Evolutionary conservation across 2,888 invertebrate genomes (phyloP).

Genomic region (Chaetogeoica ovagalla): DNA sequence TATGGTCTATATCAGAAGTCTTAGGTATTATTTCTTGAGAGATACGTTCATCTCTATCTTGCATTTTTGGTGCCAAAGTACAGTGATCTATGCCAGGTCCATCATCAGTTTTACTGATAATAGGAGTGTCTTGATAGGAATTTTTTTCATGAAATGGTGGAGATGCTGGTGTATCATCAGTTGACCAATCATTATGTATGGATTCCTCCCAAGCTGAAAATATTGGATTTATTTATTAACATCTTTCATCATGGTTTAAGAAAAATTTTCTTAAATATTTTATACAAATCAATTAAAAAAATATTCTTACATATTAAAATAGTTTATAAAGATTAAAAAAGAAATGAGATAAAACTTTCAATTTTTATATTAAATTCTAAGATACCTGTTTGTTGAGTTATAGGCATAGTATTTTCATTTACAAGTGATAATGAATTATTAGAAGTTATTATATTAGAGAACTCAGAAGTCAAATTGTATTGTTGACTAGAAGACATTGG

Average conservation of each 20-base stretch:
- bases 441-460: conserved; percentile 14
- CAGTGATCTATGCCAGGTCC: background rate
- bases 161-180: conserved; percentile 55
- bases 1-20: conserved; percentile 61
- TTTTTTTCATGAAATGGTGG: conserved; percentile 56
- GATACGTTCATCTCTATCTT: conserved; percentile 37
- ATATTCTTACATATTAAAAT: background rate
- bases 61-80: background rate
- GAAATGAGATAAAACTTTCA: background rate
- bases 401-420: conserved; percentile 30
- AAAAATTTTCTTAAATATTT: conserved; percentile 5
- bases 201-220: conserved; percentile 37
- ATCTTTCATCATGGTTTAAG: background rate
- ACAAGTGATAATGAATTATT: conserved; percentile 12
- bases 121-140: conserved; percentile 44
- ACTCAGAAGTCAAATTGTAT: conserved; percentile 22
- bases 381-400: conserved; percentile 24
- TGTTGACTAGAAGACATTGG: conserved; percentile 46
- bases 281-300: background rate
- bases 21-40: conserved; percentile 1
- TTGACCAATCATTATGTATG: conserved; percentile 31
- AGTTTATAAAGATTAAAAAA: background rate
- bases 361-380: background rate
- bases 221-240: background rate
- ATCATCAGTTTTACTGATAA: conserved; percentile 24